Conservation (phyloP, 2,113 vertebrate species). For the Thomomys bottae region DNA sequence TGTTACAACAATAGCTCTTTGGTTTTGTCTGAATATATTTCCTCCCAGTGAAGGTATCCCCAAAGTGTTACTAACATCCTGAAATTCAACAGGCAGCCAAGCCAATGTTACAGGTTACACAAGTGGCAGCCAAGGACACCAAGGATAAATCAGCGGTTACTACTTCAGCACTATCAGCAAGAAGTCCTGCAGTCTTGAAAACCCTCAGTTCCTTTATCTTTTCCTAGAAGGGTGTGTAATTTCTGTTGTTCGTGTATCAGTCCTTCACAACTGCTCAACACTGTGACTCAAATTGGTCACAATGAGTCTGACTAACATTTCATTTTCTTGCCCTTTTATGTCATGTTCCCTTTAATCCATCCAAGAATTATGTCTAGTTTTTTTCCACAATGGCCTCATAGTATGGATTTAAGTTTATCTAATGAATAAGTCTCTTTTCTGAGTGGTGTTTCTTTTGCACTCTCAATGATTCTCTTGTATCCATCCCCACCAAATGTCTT, state of each 20-base stretch:
- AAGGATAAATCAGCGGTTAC: neutral
- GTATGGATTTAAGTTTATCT: neutral
- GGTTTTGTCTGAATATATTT: neutral
- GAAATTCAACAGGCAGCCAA: neutral
- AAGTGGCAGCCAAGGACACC: neutral
- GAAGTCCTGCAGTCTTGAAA: neutral
- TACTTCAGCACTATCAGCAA: neutral
- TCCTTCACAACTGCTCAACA: neutral
- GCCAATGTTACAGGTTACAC: neutral
- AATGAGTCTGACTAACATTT: neutral
- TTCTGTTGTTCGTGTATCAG: neutral
- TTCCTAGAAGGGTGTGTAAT: neutral
- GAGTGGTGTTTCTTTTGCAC: neutral
- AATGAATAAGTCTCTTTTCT: neutral
- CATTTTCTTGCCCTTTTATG: conserved; percentile 6
- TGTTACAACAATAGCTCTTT: neutral
- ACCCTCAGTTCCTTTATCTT: neutral
- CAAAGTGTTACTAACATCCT: neutral
- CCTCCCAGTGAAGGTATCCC: neutral
- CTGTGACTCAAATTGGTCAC: conserved; percentile 9
- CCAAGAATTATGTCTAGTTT: conserved; percentile 2
- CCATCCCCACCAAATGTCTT: neutral
- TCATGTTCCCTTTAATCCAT: conserved; percentile 35
- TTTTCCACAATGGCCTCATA: neutral
- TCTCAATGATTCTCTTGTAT: neutral